A percentile compares a stretch with the other conserved stretches of the same genome.
phyloP scores from a whole-genome alignment of 2,797 vertebrate species.

The Alfaro cultratus region DNA sequence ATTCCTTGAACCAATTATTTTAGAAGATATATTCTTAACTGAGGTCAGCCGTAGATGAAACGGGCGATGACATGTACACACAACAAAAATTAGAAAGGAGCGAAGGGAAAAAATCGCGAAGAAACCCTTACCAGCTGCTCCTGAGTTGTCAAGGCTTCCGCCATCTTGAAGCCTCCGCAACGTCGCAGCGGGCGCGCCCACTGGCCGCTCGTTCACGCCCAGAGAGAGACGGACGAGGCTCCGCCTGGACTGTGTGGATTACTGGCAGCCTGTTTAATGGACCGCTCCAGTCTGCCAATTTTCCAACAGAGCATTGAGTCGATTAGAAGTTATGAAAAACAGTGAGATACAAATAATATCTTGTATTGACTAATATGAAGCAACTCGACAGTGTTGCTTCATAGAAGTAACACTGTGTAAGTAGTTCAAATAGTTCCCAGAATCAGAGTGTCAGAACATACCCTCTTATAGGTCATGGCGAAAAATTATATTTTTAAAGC shows the following conservation, averaged over 20 bases:
- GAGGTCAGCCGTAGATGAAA: background rate
- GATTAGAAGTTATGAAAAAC: background rate
- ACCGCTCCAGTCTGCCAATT: background rate
- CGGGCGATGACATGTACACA: background rate
- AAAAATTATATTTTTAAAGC: background rate
- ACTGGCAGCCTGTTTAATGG: background rate
- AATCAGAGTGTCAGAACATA: background rate
- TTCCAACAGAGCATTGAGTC: background rate
- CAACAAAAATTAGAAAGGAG: accelerated
- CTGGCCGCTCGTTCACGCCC: slow-evolving; percentile 60
- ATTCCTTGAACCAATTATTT: slow-evolving; percentile 4
- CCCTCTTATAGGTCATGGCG: background rate
- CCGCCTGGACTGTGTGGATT: slow-evolving; percentile 36
- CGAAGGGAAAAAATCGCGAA: slow-evolving; percentile 37
- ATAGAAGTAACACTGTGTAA: background rate
- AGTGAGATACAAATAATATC: background rate
- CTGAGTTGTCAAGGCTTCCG: slow-evolving; percentile 88
- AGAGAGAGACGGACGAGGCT: slow-evolving; percentile 19
- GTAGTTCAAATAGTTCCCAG: background rate
- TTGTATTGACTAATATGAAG: background rate
- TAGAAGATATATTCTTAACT: background rate
- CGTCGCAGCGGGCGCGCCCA: slow-evolving; percentile 83
- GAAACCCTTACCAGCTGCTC: slow-evolving; percentile 85
- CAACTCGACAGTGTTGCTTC: background rate
- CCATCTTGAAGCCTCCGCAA: slow-evolving; percentile 89